Evolutionary conservation across 2,888 invertebrate genomes (phyloP).

Genomic region (Mesodorylaimus sp.): DNA sequence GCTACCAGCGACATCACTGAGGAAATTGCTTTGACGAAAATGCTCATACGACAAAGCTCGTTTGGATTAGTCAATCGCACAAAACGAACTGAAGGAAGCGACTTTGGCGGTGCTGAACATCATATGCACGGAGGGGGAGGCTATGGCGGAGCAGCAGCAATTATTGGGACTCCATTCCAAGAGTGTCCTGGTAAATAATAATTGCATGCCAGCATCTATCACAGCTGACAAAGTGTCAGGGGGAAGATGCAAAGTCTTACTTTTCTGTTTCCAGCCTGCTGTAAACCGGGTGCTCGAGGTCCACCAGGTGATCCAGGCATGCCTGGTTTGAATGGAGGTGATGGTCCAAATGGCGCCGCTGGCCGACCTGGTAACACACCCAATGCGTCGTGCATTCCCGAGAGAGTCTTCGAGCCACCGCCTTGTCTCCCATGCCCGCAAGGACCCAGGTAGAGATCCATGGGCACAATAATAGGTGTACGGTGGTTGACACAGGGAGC

Average conservation of each 20-base stretch:
- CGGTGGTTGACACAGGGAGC: slow-evolving; percentile 21
- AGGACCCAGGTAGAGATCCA: no score
- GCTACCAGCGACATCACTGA: not conserved
- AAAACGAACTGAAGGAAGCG: not conserved
- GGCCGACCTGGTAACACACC: slow-evolving; percentile 20
- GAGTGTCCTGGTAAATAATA: slow-evolving; percentile 23
- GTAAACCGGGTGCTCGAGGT: slow-evolving; percentile 21
- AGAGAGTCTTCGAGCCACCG: slow-evolving; percentile 28
- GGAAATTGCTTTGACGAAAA: not conserved
- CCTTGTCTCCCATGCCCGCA: slow-evolving; percentile 30
- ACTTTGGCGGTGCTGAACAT: not conserved
- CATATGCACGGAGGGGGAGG: not conserved
- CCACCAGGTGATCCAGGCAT: slow-evolving; percentile 21
- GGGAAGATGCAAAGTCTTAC: no score
- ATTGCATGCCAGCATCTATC: not conserved
- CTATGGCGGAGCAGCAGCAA: not conserved
- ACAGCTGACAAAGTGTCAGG: no score
- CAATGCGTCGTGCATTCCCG: slow-evolving; percentile 29
- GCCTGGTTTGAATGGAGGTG: slow-evolving; percentile 24
- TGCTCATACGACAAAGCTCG: not conserved
- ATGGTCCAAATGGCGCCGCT: slow-evolving; percentile 24
- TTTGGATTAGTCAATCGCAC: not conserved
- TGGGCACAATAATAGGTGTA: slow-evolving; percentile 5
- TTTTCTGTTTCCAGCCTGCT: slow-evolving; percentile 5
- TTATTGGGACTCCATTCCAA: slow-evolving; percentile 17